Evolutionary conservation across 2,888 invertebrate genomes (phyloP), one percentile per base, ranked within the genome.

Genomic region (Eremobia ochroleuca): DNA sequence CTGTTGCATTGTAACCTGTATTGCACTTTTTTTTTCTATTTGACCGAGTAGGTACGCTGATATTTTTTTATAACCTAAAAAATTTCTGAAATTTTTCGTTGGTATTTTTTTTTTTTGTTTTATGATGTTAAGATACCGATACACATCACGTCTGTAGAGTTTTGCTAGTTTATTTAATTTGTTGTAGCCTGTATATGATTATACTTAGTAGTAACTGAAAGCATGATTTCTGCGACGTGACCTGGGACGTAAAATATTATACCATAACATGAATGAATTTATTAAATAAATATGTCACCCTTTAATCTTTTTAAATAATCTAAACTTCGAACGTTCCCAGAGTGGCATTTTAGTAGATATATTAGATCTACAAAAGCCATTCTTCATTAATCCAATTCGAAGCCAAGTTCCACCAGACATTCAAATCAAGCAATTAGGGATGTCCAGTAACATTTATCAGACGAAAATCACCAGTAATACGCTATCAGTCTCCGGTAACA

Each of bases 401-500:
- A 25, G 18, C 4, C 4, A n/a, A 77, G n/a, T 80, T 72, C 34
- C 55, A 1, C 13, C 28, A 31, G 49, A 18, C 58, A 66, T 73
- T 59, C 25, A n/a, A 61, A 61, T 25, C 28, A 49, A 67, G 59
- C 82, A 78, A 78, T 75, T 69, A 78, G 52, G 40, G 34, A 55
- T 73, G 74, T 61, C 69, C 65, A 72, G 52, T 34, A 59, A 62
- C 81, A 81, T 85, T 81, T 61, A 76, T 82, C 86, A 85, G 59
- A 21, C 62, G 15, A 5, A 77, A 82, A 72, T 74, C 69, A 81
- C 78, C 52, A 49, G 77, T 71, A 81, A 61, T 81, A 37, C 65
- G 61, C 85, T 61, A 82, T 82, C 78, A 77, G 58, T 82, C 58
- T 62, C 13, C 46, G 46, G 73, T 82, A 75, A 85, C 83, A 84